Evolutionary conservation across 2,888 invertebrate species (phyloP).

Genomic region (Dyspetes luteomarginatus): DNA sequence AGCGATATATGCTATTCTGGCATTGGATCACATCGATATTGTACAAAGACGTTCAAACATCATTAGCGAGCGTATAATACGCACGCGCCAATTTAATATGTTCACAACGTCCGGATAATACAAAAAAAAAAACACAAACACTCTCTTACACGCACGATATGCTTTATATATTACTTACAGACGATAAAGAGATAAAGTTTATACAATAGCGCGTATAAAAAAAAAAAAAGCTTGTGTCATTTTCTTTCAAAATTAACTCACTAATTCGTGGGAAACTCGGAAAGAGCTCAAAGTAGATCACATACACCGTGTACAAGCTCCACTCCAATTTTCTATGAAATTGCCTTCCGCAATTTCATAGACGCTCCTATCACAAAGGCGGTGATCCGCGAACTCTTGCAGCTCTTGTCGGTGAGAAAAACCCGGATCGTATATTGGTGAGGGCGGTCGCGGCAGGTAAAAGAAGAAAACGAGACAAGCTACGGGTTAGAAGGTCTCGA

Average conservation of each 20-base stretch:
- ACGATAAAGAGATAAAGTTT: background rate
- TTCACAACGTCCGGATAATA: no score
- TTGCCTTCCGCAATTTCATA: conserved; percentile 72
- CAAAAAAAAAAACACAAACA: no score
- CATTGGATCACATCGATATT: no score
- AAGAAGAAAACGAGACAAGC: conserved; percentile 45
- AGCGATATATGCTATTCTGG: no score
- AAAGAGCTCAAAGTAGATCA: conserved; percentile 13
- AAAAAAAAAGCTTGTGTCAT: conserved; percentile 30
- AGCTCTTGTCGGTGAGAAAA: conserved; percentile 34
- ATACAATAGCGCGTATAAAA: background rate
- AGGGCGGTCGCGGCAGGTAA: conserved; percentile 19
- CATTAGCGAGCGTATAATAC: no score
- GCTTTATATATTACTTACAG: no score
- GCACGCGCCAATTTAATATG: no score
- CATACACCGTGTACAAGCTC: conserved; percentile 44
- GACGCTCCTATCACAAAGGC: conserved; percentile 73
- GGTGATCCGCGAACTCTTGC: conserved; percentile 65
- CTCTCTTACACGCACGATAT: no score
- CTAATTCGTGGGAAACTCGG: conserved; percentile 75
- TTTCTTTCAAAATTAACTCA: conserved; percentile 58
- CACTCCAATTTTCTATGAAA: conserved; percentile 78
- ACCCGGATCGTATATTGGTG: conserved; percentile 1
- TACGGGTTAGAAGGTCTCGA: conserved; percentile 42
- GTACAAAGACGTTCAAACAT: no score